phyloP scores from a whole-genome alignment of 2,113 vertebrate genomes.

The Sphaerodactylus townsendi region DNA sequence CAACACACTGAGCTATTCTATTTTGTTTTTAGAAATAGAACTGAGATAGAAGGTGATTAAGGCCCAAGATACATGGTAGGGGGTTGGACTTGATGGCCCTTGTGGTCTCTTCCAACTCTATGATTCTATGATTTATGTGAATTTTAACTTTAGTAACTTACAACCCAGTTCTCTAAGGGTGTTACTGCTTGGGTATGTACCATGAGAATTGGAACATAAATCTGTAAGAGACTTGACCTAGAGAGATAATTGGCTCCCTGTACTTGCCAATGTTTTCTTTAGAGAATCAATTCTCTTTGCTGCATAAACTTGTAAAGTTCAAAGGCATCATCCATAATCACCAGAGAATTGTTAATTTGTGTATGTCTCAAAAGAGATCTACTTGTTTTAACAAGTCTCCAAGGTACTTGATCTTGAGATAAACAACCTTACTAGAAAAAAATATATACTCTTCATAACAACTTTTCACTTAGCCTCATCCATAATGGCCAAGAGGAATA shows the following conservation, averaged over 20 bases:
- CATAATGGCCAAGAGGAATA: not conserved
- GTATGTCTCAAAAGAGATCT: not conserved
- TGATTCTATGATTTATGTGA: too few species aligned
- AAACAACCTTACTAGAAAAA: not conserved
- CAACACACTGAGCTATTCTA: not conserved
- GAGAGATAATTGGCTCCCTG: not conserved
- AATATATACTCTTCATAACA: not conserved
- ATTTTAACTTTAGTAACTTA: not conserved
- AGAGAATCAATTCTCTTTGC: not conserved
- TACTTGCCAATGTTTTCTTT: not conserved
- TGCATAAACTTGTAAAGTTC: not conserved
- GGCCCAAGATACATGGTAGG: not conserved
- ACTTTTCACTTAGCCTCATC: not conserved
- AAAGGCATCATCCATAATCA: not conserved
- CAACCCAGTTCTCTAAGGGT: not conserved
- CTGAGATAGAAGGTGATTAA: not conserved
- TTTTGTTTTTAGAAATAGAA: not conserved
- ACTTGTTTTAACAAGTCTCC: constrained; percentile 6
- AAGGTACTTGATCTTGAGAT: not conserved
- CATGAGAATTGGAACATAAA: not conserved
- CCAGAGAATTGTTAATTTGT: constrained; percentile 11
- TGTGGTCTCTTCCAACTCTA: too few species aligned
- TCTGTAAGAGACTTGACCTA: not conserved
- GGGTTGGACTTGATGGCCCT: too few species aligned
- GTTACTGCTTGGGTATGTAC: not conserved